These are phyloP conservation scores for Centroberyx gerrardi DNA, from an alignment of 2,797 vertebrate genomes.

Conservation along the genomic window DNA sequence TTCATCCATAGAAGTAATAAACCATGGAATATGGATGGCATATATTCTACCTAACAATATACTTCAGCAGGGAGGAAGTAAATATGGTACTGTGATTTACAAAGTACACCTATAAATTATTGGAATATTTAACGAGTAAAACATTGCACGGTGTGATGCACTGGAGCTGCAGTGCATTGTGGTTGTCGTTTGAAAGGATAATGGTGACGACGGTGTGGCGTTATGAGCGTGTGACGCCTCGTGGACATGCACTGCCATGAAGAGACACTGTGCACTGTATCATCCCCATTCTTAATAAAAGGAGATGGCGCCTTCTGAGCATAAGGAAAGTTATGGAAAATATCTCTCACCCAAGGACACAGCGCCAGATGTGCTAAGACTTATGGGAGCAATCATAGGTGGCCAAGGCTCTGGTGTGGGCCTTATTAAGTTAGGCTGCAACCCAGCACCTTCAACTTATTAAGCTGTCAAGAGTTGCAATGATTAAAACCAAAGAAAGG, in stretches of 20 bases:
- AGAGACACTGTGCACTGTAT: constrained; percentile 87
- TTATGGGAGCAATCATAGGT: constrained; percentile 99
- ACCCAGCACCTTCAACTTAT: constrained; percentile 99
- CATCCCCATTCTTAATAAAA: constrained; percentile 91
- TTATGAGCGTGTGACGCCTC: constrained; percentile 74
- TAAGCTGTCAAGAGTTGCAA: constrained; percentile 98
- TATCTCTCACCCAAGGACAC: constrained; percentile 96
- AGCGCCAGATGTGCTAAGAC: constrained; percentile 97
- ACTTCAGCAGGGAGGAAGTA: constrained; percentile 80
- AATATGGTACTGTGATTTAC: constrained; percentile 83
- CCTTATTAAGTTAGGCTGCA: constrained; percentile 98
- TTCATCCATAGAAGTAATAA: constrained; percentile 84
- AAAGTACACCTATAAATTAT: constrained; percentile 84
- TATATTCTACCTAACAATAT: constrained; percentile 84
- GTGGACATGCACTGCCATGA: constrained; percentile 73
- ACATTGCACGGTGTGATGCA: constrained; percentile 58
- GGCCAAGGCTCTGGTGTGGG: constrained; percentile 94
- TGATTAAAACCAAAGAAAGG: constrained; percentile 99
- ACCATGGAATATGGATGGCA: constrained; percentile 81
- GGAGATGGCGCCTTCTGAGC: constrained; percentile 87
- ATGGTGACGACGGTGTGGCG: constrained; percentile 51
- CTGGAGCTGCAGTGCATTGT: constrained; percentile 35
- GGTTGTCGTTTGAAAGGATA: constrained; percentile 64
- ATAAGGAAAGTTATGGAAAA: constrained; percentile 97
- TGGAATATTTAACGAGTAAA: constrained; percentile 81